Conservation (phyloP, 2,797 vertebrate species). For the Pantherophis vulpinus region DNA sequence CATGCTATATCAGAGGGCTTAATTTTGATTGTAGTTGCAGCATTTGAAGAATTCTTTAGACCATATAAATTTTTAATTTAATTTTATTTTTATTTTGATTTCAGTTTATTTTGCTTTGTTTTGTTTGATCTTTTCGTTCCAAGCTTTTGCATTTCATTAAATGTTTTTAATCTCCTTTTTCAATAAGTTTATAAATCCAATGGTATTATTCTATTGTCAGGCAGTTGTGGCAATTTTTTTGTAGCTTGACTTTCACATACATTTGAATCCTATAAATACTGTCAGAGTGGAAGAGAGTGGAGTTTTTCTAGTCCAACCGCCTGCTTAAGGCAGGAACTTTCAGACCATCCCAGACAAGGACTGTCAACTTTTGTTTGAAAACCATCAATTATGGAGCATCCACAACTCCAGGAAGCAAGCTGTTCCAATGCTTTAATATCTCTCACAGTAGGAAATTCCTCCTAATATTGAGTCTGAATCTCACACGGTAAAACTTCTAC, state of each 20-base stretch:
- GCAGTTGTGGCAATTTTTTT: neutral
- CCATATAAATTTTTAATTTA: neutral
- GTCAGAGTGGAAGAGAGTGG: neutral
- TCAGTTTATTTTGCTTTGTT: neutral
- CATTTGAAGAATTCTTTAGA: neutral
- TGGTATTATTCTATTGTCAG: neutral
- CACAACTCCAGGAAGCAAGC: neutral
- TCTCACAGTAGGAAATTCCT: neutral
- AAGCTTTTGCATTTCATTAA: neutral
- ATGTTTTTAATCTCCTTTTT: neutral
- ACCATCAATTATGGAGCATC: neutral
- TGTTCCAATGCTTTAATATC: neutral
- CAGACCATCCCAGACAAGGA: neutral
- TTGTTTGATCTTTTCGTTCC: neutral
- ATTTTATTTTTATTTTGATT: neutral
- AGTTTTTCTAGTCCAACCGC: neutral
- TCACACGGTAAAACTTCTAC: neutral
- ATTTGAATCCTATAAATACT: neutral
- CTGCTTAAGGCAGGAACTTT: neutral
- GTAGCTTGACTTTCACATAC: neutral
- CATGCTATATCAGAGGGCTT: neutral
- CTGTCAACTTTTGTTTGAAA: neutral
- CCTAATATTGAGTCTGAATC: neutral
- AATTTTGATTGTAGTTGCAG: neutral
- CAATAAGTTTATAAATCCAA: neutral